A percentile compares a stretch with the other conserved stretches of the same genome.
phyloP scores from a whole-genome alignment of 1,140 invertebrate genomes.

The Euwallacea similis region DNA sequence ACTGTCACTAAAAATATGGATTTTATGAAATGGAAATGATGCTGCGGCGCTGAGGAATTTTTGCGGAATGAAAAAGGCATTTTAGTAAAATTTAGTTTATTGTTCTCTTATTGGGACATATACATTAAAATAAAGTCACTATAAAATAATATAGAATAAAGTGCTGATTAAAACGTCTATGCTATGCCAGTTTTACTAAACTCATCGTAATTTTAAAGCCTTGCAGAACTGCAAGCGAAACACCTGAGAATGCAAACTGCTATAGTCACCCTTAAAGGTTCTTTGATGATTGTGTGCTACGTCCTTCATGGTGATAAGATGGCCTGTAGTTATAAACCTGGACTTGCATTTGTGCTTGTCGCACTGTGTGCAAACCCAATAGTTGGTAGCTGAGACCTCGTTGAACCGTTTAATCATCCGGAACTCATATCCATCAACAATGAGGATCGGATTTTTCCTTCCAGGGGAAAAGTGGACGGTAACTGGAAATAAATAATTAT shows the following conservation, averaged over 20 bases:
- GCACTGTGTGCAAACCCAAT: conserved; percentile 14
- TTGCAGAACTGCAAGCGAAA: not conserved
- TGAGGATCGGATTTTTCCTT: conserved; percentile 28
- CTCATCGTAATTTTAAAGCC: not conserved
- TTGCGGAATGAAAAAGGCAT: no score
- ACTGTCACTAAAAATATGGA: conserved; percentile 30
- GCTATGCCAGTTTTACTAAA: no score
- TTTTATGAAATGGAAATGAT: no score
- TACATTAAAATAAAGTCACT: no score
- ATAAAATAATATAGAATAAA: no score
- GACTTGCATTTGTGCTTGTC: conserved; percentile 30
- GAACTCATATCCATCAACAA: conserved; percentile 33
- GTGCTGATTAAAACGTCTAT: no score
- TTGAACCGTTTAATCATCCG: conserved; percentile 5
- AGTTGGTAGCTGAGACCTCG: not conserved
- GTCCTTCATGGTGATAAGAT: conserved; percentile 13
- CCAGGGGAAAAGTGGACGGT: conserved; percentile 20
- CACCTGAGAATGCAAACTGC: not conserved
- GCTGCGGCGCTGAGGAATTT: no score
- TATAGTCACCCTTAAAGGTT: conserved; percentile 19
- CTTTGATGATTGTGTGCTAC: conserved; percentile 10
- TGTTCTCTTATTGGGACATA: no score
- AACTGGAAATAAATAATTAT: conserved; percentile 9
- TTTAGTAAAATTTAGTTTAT: no score
- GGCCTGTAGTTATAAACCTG: conserved; percentile 17